These are phyloP conservation scores for Junonia oenone DNA, from an alignment of 2,888 invertebrate genomes.

Conservation along the genomic window DNA sequence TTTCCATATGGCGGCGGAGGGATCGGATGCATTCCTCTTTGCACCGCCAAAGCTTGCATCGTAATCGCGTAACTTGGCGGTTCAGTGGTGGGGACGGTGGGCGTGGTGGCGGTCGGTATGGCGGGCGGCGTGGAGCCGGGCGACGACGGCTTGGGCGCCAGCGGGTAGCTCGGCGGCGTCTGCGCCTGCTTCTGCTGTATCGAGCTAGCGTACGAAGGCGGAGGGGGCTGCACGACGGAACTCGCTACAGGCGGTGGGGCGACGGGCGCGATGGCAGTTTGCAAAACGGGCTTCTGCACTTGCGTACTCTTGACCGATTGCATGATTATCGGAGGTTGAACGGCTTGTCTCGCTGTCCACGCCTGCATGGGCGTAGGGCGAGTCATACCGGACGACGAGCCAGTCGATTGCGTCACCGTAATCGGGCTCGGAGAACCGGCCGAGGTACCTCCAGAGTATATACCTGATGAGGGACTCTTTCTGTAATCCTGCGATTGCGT, in stretches of 20 bases:
- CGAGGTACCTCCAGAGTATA: slow-evolving; percentile 90
- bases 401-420: slow-evolving; percentile 82
- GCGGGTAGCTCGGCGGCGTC: slow-evolving; percentile 70
- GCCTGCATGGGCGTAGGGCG: slow-evolving; percentile 90
- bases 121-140: slow-evolving; percentile 70
- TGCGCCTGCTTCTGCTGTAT: slow-evolving; percentile 86
- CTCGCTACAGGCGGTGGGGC: slow-evolving; percentile 81
- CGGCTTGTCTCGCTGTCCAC: slow-evolving; percentile 92
- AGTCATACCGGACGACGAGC: slow-evolving; percentile 83
- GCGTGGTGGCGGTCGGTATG: slow-evolving; percentile 56
- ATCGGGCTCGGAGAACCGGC: slow-evolving; percentile 92
- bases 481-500: slow-evolving; percentile 90
- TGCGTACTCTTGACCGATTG: slow-evolving; percentile 97
- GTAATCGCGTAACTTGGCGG: slow-evolving; percentile 95
- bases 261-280: slow-evolving; percentile 96
- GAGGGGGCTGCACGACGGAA: slow-evolving; percentile 81
- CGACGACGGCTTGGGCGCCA: slow-evolving; percentile 74
- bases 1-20: slow-evolving; percentile 85
- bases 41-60: slow-evolving; percentile 89
- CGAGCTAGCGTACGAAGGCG: slow-evolving; percentile 90
- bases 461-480: slow-evolving; percentile 92
- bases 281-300: slow-evolving; percentile 95
- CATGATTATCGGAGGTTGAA: slow-evolving; percentile 97
- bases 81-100: slow-evolving; percentile 88
- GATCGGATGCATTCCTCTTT: slow-evolving; percentile 83